These are phyloP conservation scores for Oryzias woworae DNA, from an alignment of 2,113 vertebrate genomes.

Conservation along the genomic window DNA sequence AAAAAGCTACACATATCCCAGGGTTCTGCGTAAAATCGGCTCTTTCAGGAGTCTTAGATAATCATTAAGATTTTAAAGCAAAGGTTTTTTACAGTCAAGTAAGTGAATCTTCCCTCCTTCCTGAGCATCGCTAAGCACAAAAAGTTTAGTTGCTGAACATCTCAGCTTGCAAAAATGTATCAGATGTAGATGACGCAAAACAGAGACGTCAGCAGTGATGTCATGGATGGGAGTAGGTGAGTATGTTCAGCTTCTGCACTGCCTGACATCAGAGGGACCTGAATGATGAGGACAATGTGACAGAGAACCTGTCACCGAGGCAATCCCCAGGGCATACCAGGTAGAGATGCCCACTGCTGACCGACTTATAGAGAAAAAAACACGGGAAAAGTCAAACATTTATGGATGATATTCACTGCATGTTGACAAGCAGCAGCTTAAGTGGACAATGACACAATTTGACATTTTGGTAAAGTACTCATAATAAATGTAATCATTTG, in stretches of 20 bases:
- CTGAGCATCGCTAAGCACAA: too few relatives aligned
- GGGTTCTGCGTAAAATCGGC: too few relatives aligned
- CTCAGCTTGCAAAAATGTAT: too few relatives aligned
- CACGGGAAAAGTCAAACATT: slow-evolving; percentile 7
- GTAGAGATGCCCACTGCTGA: slow-evolving; percentile 17
- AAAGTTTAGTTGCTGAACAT: too few relatives aligned
- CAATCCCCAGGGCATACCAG: slow-evolving; percentile 4
- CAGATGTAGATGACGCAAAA: background rate
- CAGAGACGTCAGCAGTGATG: background rate
- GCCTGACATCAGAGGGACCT: slow-evolving; percentile 39
- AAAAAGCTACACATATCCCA: too few relatives aligned
- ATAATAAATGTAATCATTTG: background rate
- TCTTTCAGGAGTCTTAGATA: too few relatives aligned
- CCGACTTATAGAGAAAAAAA: background rate
- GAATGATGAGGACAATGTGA: slow-evolving; percentile 34
- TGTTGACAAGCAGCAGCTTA: slow-evolving; percentile 38
- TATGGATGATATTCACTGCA: slow-evolving; percentile 27
- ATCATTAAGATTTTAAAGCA: too few relatives aligned
- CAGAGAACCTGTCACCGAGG: slow-evolving; percentile 17
- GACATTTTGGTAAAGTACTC: slow-evolving; percentile 24
- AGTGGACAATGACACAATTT: slow-evolving; percentile 44
- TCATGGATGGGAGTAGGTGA: background rate
- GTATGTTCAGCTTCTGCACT: background rate
- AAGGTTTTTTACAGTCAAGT: too few relatives aligned
- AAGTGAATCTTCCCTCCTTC: too few relatives aligned